phyloP scores from a whole-genome alignment of 2,888 invertebrate species.

The Ganaspis brasiliensis region DNA sequence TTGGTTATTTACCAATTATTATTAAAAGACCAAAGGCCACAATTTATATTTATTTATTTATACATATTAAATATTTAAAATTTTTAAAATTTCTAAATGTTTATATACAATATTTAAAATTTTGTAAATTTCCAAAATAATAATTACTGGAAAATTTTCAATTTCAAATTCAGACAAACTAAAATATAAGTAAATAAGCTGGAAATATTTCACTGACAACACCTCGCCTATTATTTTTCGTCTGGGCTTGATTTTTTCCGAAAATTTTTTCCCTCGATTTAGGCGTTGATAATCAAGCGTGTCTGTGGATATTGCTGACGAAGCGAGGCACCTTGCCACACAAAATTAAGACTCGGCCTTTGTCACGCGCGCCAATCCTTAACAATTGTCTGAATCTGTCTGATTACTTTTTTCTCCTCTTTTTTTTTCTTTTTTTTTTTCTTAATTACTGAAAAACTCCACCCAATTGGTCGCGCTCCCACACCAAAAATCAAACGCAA shows the following conservation, averaged over 20 bases:
- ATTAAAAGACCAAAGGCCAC: no score
- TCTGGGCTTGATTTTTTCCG: slow-evolving; percentile 2
- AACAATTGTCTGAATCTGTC: slow-evolving; percentile 24
- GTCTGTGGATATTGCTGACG: slow-evolving; percentile 28
- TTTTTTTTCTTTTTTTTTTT: slow-evolving; percentile 19
- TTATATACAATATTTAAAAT: no score
- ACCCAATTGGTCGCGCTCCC: neutral
- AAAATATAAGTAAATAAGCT: no score
- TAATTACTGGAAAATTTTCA: neutral
- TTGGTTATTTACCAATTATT: no score
- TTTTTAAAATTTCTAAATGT: no score
- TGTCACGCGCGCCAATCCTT: slow-evolving; percentile 30
- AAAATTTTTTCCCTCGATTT: neutral
- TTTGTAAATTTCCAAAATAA: no score
- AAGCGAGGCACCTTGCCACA: slow-evolving; percentile 18
- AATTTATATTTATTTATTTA: no score
- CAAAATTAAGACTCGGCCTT: slow-evolving; percentile 34
- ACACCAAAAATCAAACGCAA: neutral
- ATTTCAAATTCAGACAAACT: no score
- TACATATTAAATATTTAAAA: no score
- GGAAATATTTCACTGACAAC: neutral
- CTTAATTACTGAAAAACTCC: slow-evolving; percentile 8
- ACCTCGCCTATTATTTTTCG: slow-evolving; percentile 33
- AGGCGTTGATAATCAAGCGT: slow-evolving; percentile 26
- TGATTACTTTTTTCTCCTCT: no score